These are phyloP conservation scores for Zaprionus inermis DNA, from an alignment of 1,140 invertebrate species.

Conservation along the genomic window DNA sequence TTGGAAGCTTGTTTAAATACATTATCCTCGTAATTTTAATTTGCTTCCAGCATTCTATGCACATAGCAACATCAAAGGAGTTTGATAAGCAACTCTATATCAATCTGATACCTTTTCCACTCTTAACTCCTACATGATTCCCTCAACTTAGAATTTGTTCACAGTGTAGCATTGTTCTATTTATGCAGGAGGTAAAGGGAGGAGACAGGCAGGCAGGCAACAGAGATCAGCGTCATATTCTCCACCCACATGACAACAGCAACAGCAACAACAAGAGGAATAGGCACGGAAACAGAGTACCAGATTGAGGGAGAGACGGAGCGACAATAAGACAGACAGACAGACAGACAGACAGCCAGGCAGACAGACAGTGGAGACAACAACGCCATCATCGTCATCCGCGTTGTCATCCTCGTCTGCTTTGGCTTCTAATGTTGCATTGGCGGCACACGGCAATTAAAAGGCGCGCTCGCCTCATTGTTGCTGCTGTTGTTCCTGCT, in stretches of 20 bases:
- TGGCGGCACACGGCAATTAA: constrained; percentile 77
- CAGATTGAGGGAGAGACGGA: neutral
- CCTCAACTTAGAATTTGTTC: neutral
- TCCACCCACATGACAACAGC: constrained; percentile 65
- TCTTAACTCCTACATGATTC: neutral
- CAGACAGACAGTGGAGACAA: constrained; percentile 12
- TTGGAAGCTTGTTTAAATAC: too few species aligned
- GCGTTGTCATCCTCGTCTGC: constrained; percentile 26
- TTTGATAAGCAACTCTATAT: neutral
- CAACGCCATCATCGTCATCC: constrained; percentile 44
- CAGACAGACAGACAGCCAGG: neutral
- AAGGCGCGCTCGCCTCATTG: constrained; percentile 71
- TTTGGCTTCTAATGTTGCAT: constrained; percentile 67
- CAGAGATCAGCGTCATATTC: constrained; percentile 69
- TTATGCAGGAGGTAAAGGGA: constrained; percentile 62
- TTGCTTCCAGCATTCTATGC: too few species aligned
- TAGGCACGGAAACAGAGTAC: constrained; percentile 26
- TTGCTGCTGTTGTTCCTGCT: constrained; percentile 30
- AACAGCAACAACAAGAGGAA: constrained; percentile 24
- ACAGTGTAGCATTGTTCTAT: constrained; percentile 51
- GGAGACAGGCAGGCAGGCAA: constrained; percentile 1
- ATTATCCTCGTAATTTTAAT: too few species aligned
- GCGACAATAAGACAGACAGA: neutral
- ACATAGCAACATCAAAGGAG: neutral
- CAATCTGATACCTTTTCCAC: neutral